Evolutionary conservation across 2,113 vertebrate species (phyloP), one percentile per base, ranked within the genome.

Genomic region (Scalopus aquaticus): DNA sequence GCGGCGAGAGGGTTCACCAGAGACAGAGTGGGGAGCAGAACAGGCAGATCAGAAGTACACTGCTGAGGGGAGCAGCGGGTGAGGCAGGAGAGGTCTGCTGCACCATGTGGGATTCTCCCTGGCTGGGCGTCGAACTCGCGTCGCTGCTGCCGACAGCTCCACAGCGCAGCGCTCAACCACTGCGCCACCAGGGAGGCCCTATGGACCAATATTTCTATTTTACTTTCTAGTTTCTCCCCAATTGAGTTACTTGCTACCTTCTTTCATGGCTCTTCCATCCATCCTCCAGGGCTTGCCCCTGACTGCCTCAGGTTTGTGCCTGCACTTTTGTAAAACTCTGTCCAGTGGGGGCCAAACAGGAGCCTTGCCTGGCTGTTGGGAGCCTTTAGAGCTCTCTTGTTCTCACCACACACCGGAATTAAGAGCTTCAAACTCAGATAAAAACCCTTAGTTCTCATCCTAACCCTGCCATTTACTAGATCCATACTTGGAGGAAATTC

Each of bases 151-250:
- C n/a, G n/a, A n/a, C n/a, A n/a, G n/a, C n/a, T n/a, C n/a, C n/a
- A n/a, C n/a, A n/a, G n/a, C n/a, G n/a, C n/a, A n/a, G n/a, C n/a
- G n/a, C n/a, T n/a, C n/a, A n/a, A n/a, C n/a, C n/a, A n/a, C n/a
- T n/a, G n/a, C n/a, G n/a, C n/a, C n/a, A n/a, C n/a, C n/a, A n/a
- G n/a, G n/a, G n/a, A n/a, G n/a, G n/a, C n/a, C n/a, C n/a, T n/a
- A n/a, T n/a, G n/a, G n/a, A n/a, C n/a, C n/a, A n/a, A n/a, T n/a
- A 60, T 81, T 87, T 90, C 42, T 37, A 32, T 22, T 91, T 80
- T 42, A 49, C 49, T 70, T 73, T 30, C 22, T 9, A 11, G 1
- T 83, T 93, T 89, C 17, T 70, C 24, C 93, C 19, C 58, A 28
- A 0, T 49, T 90, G 42, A 54, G n/a, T 94, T 6, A 64, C 15